Evolutionary conservation across 2,797 vertebrate species (phyloP), one percentile per base, ranked within the genome.

Genomic region (Cetoscarus ocellatus): DNA sequence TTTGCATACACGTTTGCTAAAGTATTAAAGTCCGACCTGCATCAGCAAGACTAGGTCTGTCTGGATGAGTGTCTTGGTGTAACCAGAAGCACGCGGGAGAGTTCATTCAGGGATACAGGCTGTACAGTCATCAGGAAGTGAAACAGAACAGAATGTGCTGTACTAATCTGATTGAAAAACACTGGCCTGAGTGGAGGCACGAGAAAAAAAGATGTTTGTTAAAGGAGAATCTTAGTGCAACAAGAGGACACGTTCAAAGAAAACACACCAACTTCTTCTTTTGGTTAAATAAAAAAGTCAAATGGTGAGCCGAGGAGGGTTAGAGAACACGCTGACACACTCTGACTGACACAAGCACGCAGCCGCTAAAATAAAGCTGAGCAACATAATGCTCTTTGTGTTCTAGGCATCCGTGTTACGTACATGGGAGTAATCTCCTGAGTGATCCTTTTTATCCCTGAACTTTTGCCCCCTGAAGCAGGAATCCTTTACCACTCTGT

Each of bases 81-180:
- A 86, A 93, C 88, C 87, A 90, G 86, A 88, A 93, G 88, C 85
- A 92, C 67, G 81, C 84, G 91, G 90, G 84, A 79, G 91, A 91
- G 94, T 95, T 95, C 94, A 95, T 85, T 85, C 86, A 90, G 91
- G 94, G 94, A 93, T 90, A 93, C 78, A 84, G 81, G 82, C 87
- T 92, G 89, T 90, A 88, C 89, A 92, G 93, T 93, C 93, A 94
- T 95, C 94, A 95, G 94, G 95, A 95, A 95, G 94, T 93, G 93
- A 94, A 94, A 94, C 87, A 94, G 94, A 94, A 94, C 94, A 95
- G 93, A 94, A 93, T 94, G 95, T 95, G 92, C 93, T 87, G 93
- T 94, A 86, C 94, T 94, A 94, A 94, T 94, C 94, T 94, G 90
- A 92, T 92, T 92, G 91, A 93, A 94, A 94, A 94, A 94, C 91